These are phyloP conservation scores for Centroberyx gerrardi DNA, from an alignment of 2,797 vertebrate species.

Conservation along the genomic window DNA sequence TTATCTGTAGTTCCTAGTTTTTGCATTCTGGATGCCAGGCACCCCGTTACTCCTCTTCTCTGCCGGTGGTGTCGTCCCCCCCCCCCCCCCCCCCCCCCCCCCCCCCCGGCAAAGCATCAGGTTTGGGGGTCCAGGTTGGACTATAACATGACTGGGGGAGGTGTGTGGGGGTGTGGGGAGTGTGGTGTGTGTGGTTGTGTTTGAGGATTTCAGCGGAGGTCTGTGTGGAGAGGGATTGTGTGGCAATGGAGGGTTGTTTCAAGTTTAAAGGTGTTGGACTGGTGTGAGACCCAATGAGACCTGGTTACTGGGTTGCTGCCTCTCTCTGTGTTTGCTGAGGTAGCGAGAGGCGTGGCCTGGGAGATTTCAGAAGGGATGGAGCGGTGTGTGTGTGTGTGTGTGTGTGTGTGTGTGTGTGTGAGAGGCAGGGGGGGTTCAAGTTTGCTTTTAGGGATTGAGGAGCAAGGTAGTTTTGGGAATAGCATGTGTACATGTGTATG, in stretches of 20 bases:
- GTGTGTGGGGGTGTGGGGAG: background rate
- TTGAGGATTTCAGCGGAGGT: constrained; percentile 3
- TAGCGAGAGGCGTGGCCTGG: constrained; percentile 74
- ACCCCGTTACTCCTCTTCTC: constrained; percentile 20
- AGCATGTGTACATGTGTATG: background rate
- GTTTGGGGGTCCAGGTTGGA: constrained; percentile 35
- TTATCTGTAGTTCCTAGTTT: constrained; percentile 59
- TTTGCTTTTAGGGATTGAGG: constrained; percentile 37
- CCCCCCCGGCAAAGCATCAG: constrained; percentile 38
- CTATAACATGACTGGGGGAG: background rate
- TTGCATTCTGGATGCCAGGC: constrained; percentile 60
- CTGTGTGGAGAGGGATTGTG: constrained; percentile 36
- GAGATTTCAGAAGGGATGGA: constrained; percentile 49
- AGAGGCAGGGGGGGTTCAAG: constrained; percentile 30
- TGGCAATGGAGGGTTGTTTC: constrained; percentile 42
- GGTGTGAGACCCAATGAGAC: constrained; percentile 50
- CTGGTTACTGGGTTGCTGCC: constrained; percentile 59
- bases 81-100: background rate
- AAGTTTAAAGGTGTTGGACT: constrained; percentile 33
- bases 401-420: constrained; percentile 16
- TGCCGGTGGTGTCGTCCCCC: constrained; percentile 8
- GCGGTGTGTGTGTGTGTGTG: constrained; percentile 21
- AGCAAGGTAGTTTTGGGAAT: constrained; percentile 43
- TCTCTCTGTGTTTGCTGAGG: constrained; percentile 80
- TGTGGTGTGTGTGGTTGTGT: background rate